phyloP scores from a whole-genome alignment of 2,797 vertebrate genomes.

The Pipistrellus pipistrellus region DNA sequence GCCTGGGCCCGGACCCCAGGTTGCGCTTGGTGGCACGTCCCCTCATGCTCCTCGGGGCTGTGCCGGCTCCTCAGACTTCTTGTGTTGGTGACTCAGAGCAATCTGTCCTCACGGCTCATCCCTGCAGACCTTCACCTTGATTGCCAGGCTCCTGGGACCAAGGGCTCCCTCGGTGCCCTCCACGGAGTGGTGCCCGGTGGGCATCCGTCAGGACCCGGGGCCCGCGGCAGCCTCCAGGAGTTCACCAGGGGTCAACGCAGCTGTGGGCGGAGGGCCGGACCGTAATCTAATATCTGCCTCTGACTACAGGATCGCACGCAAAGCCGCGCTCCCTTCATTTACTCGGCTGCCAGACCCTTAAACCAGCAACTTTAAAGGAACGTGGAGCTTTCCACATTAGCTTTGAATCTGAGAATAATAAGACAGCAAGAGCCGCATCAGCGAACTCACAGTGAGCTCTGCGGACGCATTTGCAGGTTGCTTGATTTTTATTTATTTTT shows the following conservation, averaged over 20 bases:
- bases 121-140: not conserved
- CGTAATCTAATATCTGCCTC: constrained; percentile 61
- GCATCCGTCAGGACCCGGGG: not conserved
- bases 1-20: not conserved
- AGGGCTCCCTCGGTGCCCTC: not conserved
- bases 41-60: not conserved
- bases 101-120: too few species aligned
- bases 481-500: constrained; percentile 22
- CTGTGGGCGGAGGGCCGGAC: not conserved
- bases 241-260: not conserved
- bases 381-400: constrained; percentile 77
- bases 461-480: not conserved
- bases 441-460: constrained; percentile 57
- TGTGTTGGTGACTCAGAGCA: not conserved
- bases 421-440: constrained; percentile 25
- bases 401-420: constrained; percentile 5
- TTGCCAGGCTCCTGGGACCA: too few species aligned
- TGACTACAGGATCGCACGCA: constrained; percentile 26
- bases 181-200: not conserved
- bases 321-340: constrained; percentile 58
- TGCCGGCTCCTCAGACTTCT: not conserved
- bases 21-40: too few species aligned
- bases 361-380: constrained; percentile 60
- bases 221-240: not conserved
- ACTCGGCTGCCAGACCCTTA: constrained; percentile 17